These are phyloP conservation scores for Heliconius charithonia DNA, from an alignment of 2,888 invertebrate genomes.

Conservation along the genomic window DNA sequence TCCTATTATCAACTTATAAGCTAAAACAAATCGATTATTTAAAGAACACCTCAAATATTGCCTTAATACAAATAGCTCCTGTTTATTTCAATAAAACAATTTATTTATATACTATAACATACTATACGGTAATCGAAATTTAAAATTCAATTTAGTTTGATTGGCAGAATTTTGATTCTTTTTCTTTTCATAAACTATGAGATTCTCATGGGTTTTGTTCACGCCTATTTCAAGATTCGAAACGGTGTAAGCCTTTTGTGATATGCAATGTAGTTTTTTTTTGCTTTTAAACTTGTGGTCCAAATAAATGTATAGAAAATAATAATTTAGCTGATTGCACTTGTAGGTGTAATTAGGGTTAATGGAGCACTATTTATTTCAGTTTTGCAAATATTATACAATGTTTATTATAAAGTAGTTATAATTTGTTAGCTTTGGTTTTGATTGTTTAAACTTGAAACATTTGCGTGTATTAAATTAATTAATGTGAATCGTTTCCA, in stretches of 20 bases:
- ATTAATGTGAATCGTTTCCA: neutral
- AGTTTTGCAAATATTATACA: conserved; percentile 25
- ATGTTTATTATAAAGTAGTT: neutral
- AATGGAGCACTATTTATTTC: conserved; percentile 31
- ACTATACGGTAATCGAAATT: conserved; percentile 16
- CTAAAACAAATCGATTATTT: neutral
- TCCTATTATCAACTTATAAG: conserved; percentile 13
- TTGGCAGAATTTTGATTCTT: conserved; percentile 25
- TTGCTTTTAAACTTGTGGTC: conserved; percentile 44
- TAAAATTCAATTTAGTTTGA: conserved; percentile 24
- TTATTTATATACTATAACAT: neutral
- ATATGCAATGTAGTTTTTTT: conserved; percentile 51
- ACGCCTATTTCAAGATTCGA: conserved; percentile 62
- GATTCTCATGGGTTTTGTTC: conserved; percentile 50
- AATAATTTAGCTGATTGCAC: conserved; percentile 47
- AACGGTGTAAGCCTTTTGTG: conserved; percentile 56
- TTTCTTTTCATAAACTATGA: conserved; percentile 31
- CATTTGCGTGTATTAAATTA: neutral
- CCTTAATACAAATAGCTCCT: neutral
- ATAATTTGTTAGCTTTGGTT: neutral
- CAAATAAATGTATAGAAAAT: conserved; percentile 59
- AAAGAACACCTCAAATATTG: neutral
- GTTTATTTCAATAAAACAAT: too few species aligned
- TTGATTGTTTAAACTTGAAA: neutral
- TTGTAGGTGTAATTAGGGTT: conserved; percentile 30